A percentile compares a stretch with the other conserved stretches of the same genome.
These are phyloP conservation scores for Caracal caracal DNA, from an alignment of 2,113 vertebrate species.

Conservation along the genomic window DNA sequence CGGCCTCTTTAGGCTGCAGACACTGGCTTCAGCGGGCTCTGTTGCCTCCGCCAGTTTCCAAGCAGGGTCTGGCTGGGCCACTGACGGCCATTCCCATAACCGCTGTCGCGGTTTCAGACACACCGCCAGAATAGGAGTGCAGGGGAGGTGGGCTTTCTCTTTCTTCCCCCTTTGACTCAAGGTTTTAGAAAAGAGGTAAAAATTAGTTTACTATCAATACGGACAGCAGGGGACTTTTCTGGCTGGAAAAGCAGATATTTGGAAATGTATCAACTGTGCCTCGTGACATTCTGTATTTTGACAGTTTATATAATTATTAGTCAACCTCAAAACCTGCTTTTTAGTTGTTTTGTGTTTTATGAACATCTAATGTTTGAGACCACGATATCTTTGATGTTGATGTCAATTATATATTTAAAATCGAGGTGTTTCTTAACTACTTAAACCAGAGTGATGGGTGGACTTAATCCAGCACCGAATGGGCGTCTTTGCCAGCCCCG, in stretches of 20 bases:
- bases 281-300: neutral
- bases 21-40: too few species aligned
- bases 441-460: accelerated
- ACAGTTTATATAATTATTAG: neutral
- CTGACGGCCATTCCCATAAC: too few species aligned
- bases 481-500: neutral
- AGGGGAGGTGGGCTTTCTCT: too few species aligned
- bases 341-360: neutral
- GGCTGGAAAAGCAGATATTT: neutral
- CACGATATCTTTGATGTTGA: accelerated
- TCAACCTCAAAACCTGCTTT: neutral
- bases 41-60: too few species aligned
- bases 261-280: neutral
- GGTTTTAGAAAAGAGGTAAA: neutral
- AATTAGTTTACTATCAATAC: too few species aligned
- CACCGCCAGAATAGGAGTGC: too few species aligned
- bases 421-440: too few species aligned
- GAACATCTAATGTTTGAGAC: accelerated
- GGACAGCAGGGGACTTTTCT: neutral
- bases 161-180: neutral
- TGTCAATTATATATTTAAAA: too few species aligned
- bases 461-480: neutral
- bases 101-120: too few species aligned
- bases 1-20: neutral
- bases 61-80: too few species aligned